A percentile compares a stretch with the other conserved stretches of the same genome.
Evolutionary conservation across 2,113 vertebrate genomes (phyloP).

Genomic region (Siniperca chuatsi): DNA sequence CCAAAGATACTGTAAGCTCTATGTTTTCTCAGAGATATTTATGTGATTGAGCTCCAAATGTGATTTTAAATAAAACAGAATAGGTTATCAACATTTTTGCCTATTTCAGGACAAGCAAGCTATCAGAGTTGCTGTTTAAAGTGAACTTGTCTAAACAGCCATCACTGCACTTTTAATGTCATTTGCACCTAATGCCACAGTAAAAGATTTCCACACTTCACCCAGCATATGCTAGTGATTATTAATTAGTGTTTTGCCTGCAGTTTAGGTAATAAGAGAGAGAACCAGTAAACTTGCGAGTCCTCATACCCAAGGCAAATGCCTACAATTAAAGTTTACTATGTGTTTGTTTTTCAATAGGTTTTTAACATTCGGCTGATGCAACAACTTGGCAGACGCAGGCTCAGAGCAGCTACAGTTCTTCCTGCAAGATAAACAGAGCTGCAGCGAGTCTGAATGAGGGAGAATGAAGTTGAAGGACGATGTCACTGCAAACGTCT

Average conservation of each 20-base stretch:
- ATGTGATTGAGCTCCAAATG: background rate
- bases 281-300: slow-evolving; percentile 74
- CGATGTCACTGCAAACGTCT: background rate
- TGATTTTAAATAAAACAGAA: background rate
- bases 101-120: background rate
- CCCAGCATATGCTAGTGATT: slow-evolving; percentile 82
- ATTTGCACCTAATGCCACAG: slow-evolving; percentile 75
- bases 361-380: slow-evolving; percentile 74
- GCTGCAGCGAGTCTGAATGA: background rate
- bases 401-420: slow-evolving; percentile 35
- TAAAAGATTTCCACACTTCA: slow-evolving; percentile 71
- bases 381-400: slow-evolving; percentile 72
- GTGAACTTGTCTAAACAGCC: background rate
- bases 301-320: slow-evolving; percentile 75
- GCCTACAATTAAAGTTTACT: slow-evolving; percentile 83
- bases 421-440: slow-evolving; percentile 43
- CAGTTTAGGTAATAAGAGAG: slow-evolving; percentile 75
- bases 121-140: slow-evolving; percentile 19
- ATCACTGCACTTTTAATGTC: slow-evolving; percentile 66
- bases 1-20: background rate
- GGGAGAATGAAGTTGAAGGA: background rate
- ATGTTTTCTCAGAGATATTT: background rate
- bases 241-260: slow-evolving; percentile 82
- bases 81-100: background rate
- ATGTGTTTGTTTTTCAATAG: slow-evolving; percentile 86